A percentile compares a stretch with the other conserved stretches of the same genome.
Evolutionary conservation across 2,113 vertebrate species (phyloP).

Genomic region (Typhlomys cinereus): DNA sequence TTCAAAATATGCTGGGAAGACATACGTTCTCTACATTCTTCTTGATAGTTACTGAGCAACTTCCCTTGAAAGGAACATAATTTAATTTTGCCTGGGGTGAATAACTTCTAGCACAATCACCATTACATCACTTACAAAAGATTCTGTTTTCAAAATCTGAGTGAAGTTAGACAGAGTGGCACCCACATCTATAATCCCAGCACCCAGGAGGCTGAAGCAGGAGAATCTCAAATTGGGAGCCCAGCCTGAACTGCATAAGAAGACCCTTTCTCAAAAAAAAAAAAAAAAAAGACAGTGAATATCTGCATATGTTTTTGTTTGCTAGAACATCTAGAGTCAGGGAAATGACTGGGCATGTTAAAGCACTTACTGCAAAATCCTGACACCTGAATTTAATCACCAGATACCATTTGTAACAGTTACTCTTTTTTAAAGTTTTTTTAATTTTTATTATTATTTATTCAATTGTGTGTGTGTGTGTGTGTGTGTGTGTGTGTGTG

Average conservation of each 20-base stretch:
- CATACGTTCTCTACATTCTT: background rate
- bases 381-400: too few relatives aligned
- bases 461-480: too few relatives aligned
- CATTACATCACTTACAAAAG: background rate
- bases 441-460: too few relatives aligned
- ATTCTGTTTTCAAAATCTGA: background rate
- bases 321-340: background rate
- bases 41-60: background rate
- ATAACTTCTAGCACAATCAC: background rate
- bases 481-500: too few relatives aligned
- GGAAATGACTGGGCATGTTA: too few relatives aligned
- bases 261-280: background rate
- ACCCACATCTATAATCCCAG: background rate
- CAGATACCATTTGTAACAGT: too few relatives aligned
- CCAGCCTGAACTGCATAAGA: background rate
- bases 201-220: background rate
- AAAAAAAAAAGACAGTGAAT: background rate
- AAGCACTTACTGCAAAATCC: too few relatives aligned
- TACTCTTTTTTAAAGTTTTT: too few relatives aligned
- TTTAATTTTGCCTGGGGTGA: background rate
- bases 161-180: background rate
- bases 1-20: background rate
- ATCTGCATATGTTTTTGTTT: background rate
- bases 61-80: background rate
- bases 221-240: background rate